phyloP scores from a whole-genome alignment of 1,140 invertebrate genomes.

The Panulirus ornatus region DNA sequence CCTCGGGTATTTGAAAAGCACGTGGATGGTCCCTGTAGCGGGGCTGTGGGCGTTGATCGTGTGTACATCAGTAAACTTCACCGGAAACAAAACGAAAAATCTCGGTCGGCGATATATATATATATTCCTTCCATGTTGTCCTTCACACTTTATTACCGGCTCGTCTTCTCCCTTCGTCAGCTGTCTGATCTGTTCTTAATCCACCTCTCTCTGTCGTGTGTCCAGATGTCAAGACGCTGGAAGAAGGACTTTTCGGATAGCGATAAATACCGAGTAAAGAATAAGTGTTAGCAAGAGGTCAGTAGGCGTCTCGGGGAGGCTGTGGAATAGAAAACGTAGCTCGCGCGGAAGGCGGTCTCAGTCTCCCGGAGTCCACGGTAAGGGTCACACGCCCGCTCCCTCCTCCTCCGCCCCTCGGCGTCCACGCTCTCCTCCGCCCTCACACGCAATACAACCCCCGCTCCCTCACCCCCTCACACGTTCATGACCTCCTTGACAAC shows the following conservation, averaged over 20 bases:
- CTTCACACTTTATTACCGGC: too few species aligned
- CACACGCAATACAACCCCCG: background rate
- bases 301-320: background rate
- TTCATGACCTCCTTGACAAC: constrained; percentile 52
- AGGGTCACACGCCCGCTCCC: background rate
- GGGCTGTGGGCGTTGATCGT: background rate
- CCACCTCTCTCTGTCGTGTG: background rate
- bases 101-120: too few species aligned
- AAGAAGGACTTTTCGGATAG: background rate
- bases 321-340: constrained; percentile 28
- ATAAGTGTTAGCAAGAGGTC: background rate
- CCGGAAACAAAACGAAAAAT: too few species aligned
- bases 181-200: background rate
- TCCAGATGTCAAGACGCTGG: background rate
- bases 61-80: too few species aligned
- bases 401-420: too few species aligned
- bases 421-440: background rate
- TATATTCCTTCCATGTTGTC: too few species aligned
- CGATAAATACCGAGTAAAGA: background rate
- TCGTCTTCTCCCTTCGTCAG: background rate
- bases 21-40: background rate
- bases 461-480: background rate
- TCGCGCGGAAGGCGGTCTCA: background rate
- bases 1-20: too few species aligned
- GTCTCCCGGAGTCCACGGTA: background rate